Evolutionary conservation across 2,888 invertebrate genomes (phyloP), one percentile per base, ranked within the genome.

Genomic region (Cosmorhoe ocellata): DNA sequence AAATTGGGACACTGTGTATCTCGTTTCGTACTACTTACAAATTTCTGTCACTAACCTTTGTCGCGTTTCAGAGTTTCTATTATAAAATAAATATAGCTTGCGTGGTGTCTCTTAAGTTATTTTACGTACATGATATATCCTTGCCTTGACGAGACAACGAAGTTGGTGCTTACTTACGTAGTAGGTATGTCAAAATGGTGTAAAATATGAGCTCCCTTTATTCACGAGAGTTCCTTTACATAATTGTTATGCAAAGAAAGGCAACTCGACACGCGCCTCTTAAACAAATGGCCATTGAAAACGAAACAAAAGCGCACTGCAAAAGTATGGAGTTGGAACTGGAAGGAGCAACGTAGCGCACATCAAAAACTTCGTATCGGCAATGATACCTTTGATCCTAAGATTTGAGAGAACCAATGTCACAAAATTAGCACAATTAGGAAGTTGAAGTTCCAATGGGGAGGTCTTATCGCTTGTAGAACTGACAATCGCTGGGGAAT

Each of bases 31-130:
- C 11, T 62, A 18, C n/a, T n/a, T n/a, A 67, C 61, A 69, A 70
- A n/a, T 3, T 14, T 3, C 52, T 62, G 58, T 58, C 67, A 63
- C 67, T 68, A 63, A 70, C 65, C 75, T 67, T 65, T 56, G 56
- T 63, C 40, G 53, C 60, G 59, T 62, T 60, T 42, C 64, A 34
- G 65, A 62, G 64, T 42, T 51, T 40, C 67, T 68, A 75, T 73
- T 74, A 78, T 79, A 75, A n/a, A n/a, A n/a, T n/a, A n/a, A n/a
- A 76, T 76, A 77, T 71, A 73, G 69, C 67, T 59, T 7, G 66
- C 67, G 69, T 64, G 59, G 69, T 72, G 74, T 71, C 70, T 71
- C 76, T 66, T 58, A 51, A 63, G 54, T 46, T 60, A 56, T 57
- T 64, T 59, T 67, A 56, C 39, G 50, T 12, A 12, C 9, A n/a